These are phyloP conservation scores for Echinarachnius parma DNA, from an alignment of 53 echinoderm and acorn worm genomes.

Conservation along the genomic window DNA sequence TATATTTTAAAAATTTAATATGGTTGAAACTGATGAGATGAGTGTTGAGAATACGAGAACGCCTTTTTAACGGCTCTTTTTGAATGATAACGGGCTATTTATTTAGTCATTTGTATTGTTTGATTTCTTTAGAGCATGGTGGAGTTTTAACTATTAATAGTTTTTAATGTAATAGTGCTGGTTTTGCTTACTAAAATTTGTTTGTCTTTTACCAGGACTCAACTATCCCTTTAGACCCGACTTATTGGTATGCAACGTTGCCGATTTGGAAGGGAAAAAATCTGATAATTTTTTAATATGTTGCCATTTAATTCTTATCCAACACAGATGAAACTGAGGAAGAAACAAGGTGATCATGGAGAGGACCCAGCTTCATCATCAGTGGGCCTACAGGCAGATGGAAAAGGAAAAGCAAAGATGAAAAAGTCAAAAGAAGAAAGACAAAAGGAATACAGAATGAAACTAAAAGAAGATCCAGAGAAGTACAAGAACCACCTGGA, in stretches of 20 bases:
- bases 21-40: no score
- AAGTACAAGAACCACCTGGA: constrained; percentile 8
- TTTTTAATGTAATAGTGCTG: neutral
- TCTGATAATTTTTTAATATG: neutral
- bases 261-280: neutral
- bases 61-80: neutral
- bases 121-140: neutral
- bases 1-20: no score
- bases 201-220: neutral
- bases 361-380: constrained; percentile 8
- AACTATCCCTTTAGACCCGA: neutral
- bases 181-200: no score
- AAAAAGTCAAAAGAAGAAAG: constrained; percentile 27
- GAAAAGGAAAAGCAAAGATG: constrained; percentile 8
- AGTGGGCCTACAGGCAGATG: neutral
- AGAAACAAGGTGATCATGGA: neutral
- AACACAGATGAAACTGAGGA: constrained; percentile 11
- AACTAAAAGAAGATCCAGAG: constrained; percentile 11
- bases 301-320: constrained; percentile 3
- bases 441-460: constrained; percentile 23
- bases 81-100: neutral
- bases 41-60: neutral
- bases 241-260: neutral
- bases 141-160: neutral
- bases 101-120: no score